These are phyloP conservation scores for Fabriciana adippe DNA, from an alignment of 2,888 invertebrate species.

Conservation along the genomic window DNA sequence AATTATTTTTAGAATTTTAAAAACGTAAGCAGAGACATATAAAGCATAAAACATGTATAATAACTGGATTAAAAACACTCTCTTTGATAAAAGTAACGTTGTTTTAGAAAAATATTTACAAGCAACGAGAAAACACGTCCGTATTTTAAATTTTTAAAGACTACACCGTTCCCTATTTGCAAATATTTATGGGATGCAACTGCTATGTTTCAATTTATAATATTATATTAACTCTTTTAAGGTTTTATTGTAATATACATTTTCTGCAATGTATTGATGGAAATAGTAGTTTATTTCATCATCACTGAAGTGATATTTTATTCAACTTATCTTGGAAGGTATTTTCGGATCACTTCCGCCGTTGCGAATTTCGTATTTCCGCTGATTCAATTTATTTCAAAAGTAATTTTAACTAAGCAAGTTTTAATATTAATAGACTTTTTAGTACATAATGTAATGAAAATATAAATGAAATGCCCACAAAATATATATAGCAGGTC, in stretches of 20 bases:
- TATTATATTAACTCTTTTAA: background rate
- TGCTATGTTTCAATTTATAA: background rate
- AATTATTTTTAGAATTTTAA: background rate
- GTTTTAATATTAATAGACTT: background rate
- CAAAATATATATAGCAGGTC: no score
- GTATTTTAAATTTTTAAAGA: background rate
- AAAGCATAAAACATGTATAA: background rate
- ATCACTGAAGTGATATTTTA: background rate
- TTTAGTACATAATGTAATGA: no score
- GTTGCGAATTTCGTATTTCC: background rate
- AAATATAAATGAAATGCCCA: no score
- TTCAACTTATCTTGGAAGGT: background rate
- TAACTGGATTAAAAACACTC: conserved; percentile 8
- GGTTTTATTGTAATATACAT: background rate
- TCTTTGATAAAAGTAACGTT: conserved; percentile 1
- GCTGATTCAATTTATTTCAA: conserved; percentile 1
- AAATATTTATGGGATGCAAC: background rate
- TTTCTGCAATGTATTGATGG: background rate
- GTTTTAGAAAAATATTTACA: background rate
- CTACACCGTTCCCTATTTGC: background rate
- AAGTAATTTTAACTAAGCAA: conserved; percentile 17
- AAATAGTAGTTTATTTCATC: background rate
- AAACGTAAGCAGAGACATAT: background rate
- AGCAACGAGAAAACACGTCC: background rate
- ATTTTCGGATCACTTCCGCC: background rate